phyloP scores from a whole-genome alignment of 30 jellyfish, hydroid and myxozoan species.

The Mastigias papua region DNA sequence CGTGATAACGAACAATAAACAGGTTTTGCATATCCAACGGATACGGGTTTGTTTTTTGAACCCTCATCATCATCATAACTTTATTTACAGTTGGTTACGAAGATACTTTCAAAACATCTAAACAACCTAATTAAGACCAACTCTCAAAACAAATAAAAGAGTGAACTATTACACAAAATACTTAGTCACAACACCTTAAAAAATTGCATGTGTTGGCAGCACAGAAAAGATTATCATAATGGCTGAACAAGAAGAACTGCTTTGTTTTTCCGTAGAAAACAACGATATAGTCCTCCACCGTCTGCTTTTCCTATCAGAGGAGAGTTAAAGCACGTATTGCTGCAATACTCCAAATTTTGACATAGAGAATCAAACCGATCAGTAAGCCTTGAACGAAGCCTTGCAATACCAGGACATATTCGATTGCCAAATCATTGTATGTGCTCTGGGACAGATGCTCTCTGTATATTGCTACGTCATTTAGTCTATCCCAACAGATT shows the following conservation, averaged over 20 bases:
- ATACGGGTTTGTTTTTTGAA: neutral
- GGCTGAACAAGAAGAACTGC: neutral
- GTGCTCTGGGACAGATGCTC: slow-evolving; percentile 25
- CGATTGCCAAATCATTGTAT: slow-evolving; percentile 1
- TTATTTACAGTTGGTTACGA: too few species aligned
- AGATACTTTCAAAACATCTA: too few species aligned
- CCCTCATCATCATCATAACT: too few species aligned
- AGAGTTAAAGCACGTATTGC: neutral
- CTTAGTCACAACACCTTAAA: neutral
- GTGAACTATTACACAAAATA: too few species aligned
- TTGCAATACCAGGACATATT: slow-evolving; percentile 7
- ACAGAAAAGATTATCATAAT: neutral
- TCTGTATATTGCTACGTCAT: slow-evolving; percentile 7
- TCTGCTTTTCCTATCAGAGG: slow-evolving; percentile 4
- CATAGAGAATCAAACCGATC: neutral
- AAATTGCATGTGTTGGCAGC: neutral
- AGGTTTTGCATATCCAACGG: neutral
- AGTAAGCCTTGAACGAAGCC: slow-evolving; percentile 13
- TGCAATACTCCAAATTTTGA: neutral
- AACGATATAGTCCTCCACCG: neutral
- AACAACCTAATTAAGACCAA: too few species aligned
- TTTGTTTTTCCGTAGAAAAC: neutral
- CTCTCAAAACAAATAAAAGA: too few species aligned
- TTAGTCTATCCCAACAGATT: neutral
- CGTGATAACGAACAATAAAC: neutral